Evolutionary conservation across 1,140 invertebrate species (phyloP).

Genomic region (Heliconius melpomene): DNA sequence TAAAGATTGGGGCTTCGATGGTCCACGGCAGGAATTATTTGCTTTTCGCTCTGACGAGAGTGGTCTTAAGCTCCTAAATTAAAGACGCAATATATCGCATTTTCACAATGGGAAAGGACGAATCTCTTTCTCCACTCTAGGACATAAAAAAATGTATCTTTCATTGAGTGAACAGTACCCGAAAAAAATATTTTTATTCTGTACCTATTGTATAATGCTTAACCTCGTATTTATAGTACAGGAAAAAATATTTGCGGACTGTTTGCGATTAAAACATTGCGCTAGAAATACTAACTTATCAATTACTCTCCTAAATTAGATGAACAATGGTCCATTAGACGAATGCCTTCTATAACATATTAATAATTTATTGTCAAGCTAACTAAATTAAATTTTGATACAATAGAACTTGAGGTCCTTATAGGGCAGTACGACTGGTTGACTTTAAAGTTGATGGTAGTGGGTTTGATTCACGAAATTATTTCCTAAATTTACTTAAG

Average conservation of each 20-base stretch:
- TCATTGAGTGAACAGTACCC: not conserved
- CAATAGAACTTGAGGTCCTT: not conserved
- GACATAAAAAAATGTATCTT: too few relatives aligned
- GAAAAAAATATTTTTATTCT: not conserved
- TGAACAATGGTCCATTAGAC: not conserved
- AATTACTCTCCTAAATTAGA: not conserved
- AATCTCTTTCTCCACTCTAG: too few relatives aligned
- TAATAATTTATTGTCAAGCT: not conserved
- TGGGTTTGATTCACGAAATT: too few relatives aligned
- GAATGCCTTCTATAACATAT: not conserved
- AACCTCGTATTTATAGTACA: not conserved
- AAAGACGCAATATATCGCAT: too few relatives aligned
- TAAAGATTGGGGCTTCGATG: too few relatives aligned
- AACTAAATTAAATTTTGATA: not conserved
- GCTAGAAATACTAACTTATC: not conserved
- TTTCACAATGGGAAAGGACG: too few relatives aligned
- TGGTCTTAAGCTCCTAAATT: too few relatives aligned
- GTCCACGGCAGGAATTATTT: too few relatives aligned
- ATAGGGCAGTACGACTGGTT: too few relatives aligned
- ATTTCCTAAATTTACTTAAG: too few relatives aligned
- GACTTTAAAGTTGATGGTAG: too few relatives aligned
- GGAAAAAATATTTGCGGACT: not conserved
- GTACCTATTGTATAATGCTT: not conserved
- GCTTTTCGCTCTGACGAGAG: too few relatives aligned
- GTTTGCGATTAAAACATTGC: not conserved